Base-by-base conservation (phyloP, 2,888 invertebrate genomes). In the Macrosoma leucophasiata region DNA sequence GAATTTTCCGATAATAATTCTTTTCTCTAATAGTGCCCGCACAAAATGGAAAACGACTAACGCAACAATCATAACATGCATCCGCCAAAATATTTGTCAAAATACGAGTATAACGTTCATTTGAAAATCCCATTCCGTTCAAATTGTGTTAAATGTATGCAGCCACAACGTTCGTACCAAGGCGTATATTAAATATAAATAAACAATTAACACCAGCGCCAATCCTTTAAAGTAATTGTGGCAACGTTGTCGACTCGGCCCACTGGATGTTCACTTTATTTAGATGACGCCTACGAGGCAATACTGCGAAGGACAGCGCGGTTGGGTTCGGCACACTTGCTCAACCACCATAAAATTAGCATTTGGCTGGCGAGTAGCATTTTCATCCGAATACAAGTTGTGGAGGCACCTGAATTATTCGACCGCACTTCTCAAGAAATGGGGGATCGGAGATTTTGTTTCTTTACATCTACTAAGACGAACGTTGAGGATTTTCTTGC, bases 271-370 rank as follows among this genome's bases (percentile, higher is more conserved):
- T 17, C 15, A 74, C 72, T 76, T 76, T 76, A 74, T 74, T 73
- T 73, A 72, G 72, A 71, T 70, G 74, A 76, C 68, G 81, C 74
- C 66, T 72, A 75, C 69, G 57, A 70, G 68, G 71, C 74, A 69
- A 66, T 68, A 73, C 71, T 72, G 74, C 66, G 65, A 68, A 72
- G 74, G 79, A 77, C 76, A 75, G 69, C 55, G 58, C 58, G 70
- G 68, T 62, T 64, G 61, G 66, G 65, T 71, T 73, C 73, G 76
- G 74, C 76, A 77, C 74, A 81, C 71, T 84, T 82, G 79, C 73
- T 77, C 82, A 79, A 74, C 84, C 78, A 78, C 81, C 84, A 84
- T 84, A 84, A 84, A 84, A 85, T 85, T 84, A 82, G 82, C 84
- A 84, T 84, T 84, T 73, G 74, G 73, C 67, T 71, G 72, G 67